Conservation (phyloP, 64 coral and sea anemone species). For the Orbicella faveolata region DNA sequence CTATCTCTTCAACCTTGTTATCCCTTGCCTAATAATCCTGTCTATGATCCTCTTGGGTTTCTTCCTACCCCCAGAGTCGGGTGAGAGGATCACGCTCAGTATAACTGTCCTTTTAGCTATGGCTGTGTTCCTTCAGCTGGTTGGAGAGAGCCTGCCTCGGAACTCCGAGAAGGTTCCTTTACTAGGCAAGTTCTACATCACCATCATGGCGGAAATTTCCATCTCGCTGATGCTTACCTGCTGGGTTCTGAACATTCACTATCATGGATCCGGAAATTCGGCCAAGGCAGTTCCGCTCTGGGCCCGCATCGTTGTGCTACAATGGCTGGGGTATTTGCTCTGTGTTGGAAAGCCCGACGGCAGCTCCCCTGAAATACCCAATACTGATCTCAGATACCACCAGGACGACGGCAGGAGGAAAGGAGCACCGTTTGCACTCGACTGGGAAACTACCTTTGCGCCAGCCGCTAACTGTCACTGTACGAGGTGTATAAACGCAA, state of each 20-base stretch:
- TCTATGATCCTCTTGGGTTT: conserved; percentile 75
- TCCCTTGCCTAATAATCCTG: conserved; percentile 74
- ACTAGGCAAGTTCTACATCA: conserved; percentile 82
- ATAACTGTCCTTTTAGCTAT: conserved; percentile 80
- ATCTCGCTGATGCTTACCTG: conserved; percentile 87
- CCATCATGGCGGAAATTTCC: conserved; percentile 92
- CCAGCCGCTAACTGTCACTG: conserved; percentile 81
- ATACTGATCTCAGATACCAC: conserved; percentile 43
- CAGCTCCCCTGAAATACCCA: background rate
- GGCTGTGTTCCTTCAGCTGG: conserved; percentile 90
- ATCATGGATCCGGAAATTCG: conserved; percentile 73
- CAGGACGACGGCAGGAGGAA: conserved; percentile 20
- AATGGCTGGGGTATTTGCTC: conserved; percentile 79
- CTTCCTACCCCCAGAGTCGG: conserved; percentile 79
- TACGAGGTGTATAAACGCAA: conserved; percentile 51
- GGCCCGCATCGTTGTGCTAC: conserved; percentile 70
- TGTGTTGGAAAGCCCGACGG: conserved; percentile 65
- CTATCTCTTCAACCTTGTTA: conserved; percentile 84
- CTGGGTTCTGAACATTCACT: conserved; percentile 91
- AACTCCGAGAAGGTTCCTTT: conserved; percentile 83
- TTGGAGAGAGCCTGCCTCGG: conserved; percentile 81
- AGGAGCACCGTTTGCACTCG: conserved; percentile 36
- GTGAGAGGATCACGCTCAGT: conserved; percentile 82
- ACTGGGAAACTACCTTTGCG: conserved; percentile 53
- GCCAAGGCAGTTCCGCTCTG: conserved; percentile 75